Evolutionary conservation across 2,888 invertebrate genomes (phyloP), one percentile per base, ranked within the genome.

Genomic region (Tanypteryx hageni): DNA sequence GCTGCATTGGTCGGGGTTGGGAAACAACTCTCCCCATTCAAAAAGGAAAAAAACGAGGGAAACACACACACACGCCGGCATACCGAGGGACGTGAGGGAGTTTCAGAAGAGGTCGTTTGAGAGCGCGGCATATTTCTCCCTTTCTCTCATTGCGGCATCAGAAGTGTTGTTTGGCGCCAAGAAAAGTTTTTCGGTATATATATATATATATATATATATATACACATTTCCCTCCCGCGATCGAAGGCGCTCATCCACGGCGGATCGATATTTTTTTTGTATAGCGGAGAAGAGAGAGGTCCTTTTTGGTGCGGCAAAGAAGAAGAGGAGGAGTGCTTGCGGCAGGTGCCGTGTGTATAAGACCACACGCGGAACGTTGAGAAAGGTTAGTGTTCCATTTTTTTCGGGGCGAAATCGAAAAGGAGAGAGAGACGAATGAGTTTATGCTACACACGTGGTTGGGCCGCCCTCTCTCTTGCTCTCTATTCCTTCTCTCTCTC

Each of bases 341-440:
- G 27, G 27, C 8, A 61, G 89, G 56, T 56, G 83, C 18, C 2
- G 76, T 76, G n/a, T 18, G 76, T 18, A 27, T n/a, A 11, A 31
- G 83, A 18, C 18, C 27, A 16, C 3, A 11, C 83, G 56, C 18
- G 18, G 56, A 18, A 64, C 89, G 64, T 89, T 89, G 89, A n/a
- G 89, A 68, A 89, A 89, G 89, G 89, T 89, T 89, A 89, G 89
- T 89, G 56, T 16, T 64, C 44, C 76, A 76, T 27, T 76, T 22
- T 22, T 27, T 44, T 5, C 44, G 3, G 44, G 44, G 44, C 3
- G 44, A 5, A 44, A 44, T 44, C 5, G 3, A 44, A 5, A 44
- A 44, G 5, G 5, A 44, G 5, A 44, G 44, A 44, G 5, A 44
- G 44, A 3, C 44, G 44, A 44, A 44, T n/a, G n/a, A 44, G 44